Conservation (phyloP, 1,140 invertebrate genomes). For the Ceratosolen solmsi region DNA sequence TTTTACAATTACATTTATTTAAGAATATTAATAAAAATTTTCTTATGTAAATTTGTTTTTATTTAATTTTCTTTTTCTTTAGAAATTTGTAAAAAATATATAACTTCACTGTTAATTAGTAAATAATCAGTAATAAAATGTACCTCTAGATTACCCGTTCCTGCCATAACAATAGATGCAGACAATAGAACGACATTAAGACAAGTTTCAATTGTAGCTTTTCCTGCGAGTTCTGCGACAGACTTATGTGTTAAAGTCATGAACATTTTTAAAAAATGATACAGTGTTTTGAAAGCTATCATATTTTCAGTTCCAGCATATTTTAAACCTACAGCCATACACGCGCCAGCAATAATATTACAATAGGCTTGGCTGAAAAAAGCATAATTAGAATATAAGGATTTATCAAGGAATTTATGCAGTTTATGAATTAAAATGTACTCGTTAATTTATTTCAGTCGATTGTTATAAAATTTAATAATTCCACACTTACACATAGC, state of each 20-base stretch:
- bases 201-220: slow-evolving; percentile 91
- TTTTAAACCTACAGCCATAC: slow-evolving; percentile 93
- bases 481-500: too few relatives aligned
- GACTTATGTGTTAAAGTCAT: slow-evolving; percentile 79
- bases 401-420: too few relatives aligned
- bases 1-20: background rate
- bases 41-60: too few relatives aligned
- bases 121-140: slow-evolving; percentile 21
- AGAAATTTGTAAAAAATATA: too few relatives aligned
- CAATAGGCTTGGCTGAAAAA: slow-evolving; percentile 92
- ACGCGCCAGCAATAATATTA: slow-evolving; percentile 95
- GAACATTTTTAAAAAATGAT: slow-evolving; percentile 81
- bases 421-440: too few relatives aligned
- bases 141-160: slow-evolving; percentile 91
- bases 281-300: slow-evolving; percentile 84
- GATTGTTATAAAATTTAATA: too few relatives aligned
- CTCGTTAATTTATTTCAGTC: too few relatives aligned
- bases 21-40: background rate
- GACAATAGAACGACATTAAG: slow-evolving; percentile 88
- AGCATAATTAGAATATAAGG: too few relatives aligned
- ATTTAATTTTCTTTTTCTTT: too few relatives aligned
- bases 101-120: too few relatives aligned
- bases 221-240: slow-evolving; percentile 89
- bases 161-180: slow-evolving; percentile 92
- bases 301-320: slow-evolving; percentile 93